Evolutionary conservation across 1,140 invertebrate species (phyloP).

Genomic region (Sycophila sp.): DNA sequence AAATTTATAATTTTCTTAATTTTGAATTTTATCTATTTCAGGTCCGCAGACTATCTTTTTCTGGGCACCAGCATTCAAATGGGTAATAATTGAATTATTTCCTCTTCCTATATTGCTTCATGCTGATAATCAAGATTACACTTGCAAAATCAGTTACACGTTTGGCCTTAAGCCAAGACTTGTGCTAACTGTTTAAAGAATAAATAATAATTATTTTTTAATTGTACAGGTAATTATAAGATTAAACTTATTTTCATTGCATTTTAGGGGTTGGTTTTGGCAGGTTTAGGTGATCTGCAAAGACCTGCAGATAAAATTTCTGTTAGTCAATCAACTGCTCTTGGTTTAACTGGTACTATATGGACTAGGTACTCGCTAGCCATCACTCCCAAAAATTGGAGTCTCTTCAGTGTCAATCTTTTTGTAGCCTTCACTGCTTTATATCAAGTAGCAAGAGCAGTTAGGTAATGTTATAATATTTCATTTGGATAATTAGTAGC

Average conservation of each 20-base stretch:
- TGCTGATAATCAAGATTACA: constrained; percentile 8
- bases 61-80: constrained; percentile 95
- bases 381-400: constrained; percentile 95
- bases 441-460: constrained; percentile 81
- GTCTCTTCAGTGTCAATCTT: constrained; percentile 91
- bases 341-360: constrained; percentile 80
- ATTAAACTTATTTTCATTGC: no score
- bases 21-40: constrained; percentile 63
- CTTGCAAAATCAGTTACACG: not conserved
- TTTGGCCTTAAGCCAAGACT: constrained; percentile 2
- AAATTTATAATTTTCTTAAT: not conserved
- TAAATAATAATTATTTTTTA: no score
- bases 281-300: constrained; percentile 91
- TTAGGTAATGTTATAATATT: constrained; percentile 61
- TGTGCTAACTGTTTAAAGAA: not conserved
- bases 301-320: constrained; percentile 92
- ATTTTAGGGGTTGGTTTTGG: constrained; percentile 84
- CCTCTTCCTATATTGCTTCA: constrained; percentile 47
- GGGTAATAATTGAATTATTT: constrained; percentile 96
- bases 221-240: no score
- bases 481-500: not conserved
- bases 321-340: constrained; percentile 82
- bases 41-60: constrained; percentile 96
- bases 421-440: constrained; percentile 88
- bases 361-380: constrained; percentile 92